These are phyloP conservation scores for Anolis carolinensis DNA, from an alignment of 2,113 vertebrate genomes.

Conservation along the genomic window DNA sequence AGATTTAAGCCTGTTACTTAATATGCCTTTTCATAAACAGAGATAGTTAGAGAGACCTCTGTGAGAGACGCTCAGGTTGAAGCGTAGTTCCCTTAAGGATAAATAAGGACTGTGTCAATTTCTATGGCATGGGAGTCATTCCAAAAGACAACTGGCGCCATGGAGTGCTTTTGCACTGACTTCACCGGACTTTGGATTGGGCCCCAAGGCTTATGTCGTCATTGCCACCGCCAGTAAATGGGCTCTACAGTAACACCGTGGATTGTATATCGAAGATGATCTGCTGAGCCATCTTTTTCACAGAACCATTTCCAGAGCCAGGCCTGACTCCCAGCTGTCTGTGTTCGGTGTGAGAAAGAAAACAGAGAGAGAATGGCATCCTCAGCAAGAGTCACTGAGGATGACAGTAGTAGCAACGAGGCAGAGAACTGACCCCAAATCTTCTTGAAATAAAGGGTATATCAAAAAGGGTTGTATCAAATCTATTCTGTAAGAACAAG, in stretches of 20 bases:
- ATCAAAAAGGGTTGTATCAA: background rate
- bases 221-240: rapidly evolving
- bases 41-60: background rate
- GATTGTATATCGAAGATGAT: background rate
- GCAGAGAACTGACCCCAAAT: rapidly evolving
- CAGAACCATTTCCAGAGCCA: conserved; percentile 31
- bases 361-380: background rate
- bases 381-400: background rate
- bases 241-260: background rate
- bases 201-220: conserved; percentile 4
- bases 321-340: background rate
- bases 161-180: background rate
- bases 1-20: background rate
- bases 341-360: background rate
- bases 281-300: conserved; percentile 19
- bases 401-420: background rate
- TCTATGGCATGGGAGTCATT: background rate
- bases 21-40: background rate
- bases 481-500: background rate
- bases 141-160: background rate
- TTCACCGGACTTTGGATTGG: conserved; percentile 22
- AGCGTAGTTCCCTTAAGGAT: background rate
- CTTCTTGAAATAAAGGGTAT: background rate
- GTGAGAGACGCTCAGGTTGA: background rate
- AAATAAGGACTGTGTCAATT: background rate